These are phyloP conservation scores for Euzetes globulus DNA, from an alignment of 2,888 invertebrate species.

Conservation along the genomic window DNA sequence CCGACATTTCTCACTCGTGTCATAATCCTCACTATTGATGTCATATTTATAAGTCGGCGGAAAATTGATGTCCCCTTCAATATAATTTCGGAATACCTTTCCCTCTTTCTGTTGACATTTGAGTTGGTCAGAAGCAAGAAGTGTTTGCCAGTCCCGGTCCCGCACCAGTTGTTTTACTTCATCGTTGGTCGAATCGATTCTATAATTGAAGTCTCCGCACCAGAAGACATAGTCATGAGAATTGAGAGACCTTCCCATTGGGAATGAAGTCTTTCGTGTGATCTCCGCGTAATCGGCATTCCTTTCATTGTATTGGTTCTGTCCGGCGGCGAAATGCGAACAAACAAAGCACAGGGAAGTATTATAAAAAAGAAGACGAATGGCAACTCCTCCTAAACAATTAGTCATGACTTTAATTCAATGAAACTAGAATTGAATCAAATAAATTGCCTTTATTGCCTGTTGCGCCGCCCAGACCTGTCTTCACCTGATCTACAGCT, in stretches of 20 bases:
- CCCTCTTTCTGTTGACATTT: slow-evolving; percentile 51
- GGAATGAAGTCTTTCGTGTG: slow-evolving; percentile 69
- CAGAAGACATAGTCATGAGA: slow-evolving; percentile 98
- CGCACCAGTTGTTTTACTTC: slow-evolving; percentile 77
- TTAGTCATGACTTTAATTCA: too few species aligned
- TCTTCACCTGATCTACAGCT: slow-evolving; percentile 91
- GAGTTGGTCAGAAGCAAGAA: slow-evolving; percentile 81
- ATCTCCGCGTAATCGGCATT: slow-evolving; percentile 97
- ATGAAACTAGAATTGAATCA: too few species aligned
- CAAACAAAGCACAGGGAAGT: slow-evolving; percentile 96
- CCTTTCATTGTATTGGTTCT: slow-evolving; percentile 85
- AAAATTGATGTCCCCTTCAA: slow-evolving; percentile 84
- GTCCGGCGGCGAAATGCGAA: slow-evolving; percentile 98
- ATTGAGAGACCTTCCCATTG: slow-evolving; percentile 82
- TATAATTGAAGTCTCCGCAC: slow-evolving; percentile 99
- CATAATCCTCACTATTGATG: slow-evolving; percentile 95
- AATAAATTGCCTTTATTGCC: slow-evolving; percentile 72
- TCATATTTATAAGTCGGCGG: slow-evolving; percentile 98
- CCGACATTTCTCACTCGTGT: slow-evolving; percentile 94
- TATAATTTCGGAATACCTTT: slow-evolving; percentile 71
- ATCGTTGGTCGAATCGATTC: slow-evolving; percentile 90
- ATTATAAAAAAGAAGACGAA: slow-evolving; percentile 80
- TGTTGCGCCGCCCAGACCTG: slow-evolving; percentile 94
- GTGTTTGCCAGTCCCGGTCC: slow-evolving; percentile 63
- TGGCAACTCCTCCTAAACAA: slow-evolving; percentile 62